Percentiles rank a stretch among this genome's conserved stretches.
Evolutionary conservation across 2,113 vertebrate species (phyloP).

Genomic region (Nanorana parkeri): DNA sequence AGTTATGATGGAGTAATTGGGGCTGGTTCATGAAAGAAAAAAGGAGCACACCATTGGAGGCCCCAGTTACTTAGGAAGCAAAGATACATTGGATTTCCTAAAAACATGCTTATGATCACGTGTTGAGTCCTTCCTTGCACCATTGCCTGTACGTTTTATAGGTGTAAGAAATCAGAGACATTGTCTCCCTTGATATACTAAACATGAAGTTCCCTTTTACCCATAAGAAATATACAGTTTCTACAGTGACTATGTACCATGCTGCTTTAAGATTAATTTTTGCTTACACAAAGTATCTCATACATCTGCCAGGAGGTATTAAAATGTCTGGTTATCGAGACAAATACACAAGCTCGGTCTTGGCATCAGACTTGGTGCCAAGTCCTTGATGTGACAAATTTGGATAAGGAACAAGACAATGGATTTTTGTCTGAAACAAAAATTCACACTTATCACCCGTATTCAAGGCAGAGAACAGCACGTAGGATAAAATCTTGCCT

Average conservation of each 20-base stretch:
- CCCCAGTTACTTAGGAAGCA: too few species aligned
- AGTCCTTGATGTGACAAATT: conserved; percentile 43
- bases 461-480: conserved; percentile 12
- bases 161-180: too few species aligned
- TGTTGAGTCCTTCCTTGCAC: too few species aligned
- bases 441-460: conserved; percentile 40
- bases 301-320: conserved; percentile 39
- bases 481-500: conserved; percentile 28
- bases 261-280: neutral
- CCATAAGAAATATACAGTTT: neutral
- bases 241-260: neutral
- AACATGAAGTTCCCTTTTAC: too few species aligned
- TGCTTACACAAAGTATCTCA: conserved; percentile 13
- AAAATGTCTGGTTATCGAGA: conserved; percentile 48
- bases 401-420: conserved; percentile 44
- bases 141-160: too few species aligned
- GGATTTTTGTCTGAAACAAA: conserved; percentile 40
- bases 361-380: conserved; percentile 40
- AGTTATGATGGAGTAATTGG: too few species aligned
- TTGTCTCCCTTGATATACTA: too few species aligned
- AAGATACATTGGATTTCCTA: too few species aligned
- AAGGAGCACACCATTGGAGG: too few species aligned
- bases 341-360: conserved; percentile 23
- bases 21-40: too few species aligned
- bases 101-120: too few species aligned